Conservation (phyloP, 2,113 vertebrate genomes). For the Dipodomys merriami region DNA sequence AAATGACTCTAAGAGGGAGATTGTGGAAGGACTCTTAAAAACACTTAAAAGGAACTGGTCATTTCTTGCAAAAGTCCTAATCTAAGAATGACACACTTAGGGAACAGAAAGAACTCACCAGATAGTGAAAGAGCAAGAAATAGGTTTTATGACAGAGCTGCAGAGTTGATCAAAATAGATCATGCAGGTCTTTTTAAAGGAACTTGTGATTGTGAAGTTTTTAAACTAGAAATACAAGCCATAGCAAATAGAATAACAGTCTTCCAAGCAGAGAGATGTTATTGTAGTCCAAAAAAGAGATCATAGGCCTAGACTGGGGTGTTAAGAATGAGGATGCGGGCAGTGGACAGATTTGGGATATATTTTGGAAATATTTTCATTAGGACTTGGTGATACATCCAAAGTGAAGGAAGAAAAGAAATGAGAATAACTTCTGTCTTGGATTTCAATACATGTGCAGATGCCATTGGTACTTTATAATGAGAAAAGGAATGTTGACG, state of each 20-base stretch:
- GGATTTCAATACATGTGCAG: not conserved
- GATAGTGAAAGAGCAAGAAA: not conserved
- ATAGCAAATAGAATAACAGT: not conserved
- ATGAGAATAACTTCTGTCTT: not conserved
- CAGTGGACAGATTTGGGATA: not conserved
- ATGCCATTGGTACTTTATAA: not conserved
- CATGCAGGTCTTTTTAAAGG: not conserved
- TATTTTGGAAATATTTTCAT: conserved; percentile 35
- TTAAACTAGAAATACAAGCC: not conserved
- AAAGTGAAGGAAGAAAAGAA: not conserved
- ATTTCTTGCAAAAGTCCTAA: not conserved
- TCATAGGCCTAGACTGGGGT: not conserved
- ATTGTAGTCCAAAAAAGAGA: not conserved
- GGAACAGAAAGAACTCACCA: not conserved
- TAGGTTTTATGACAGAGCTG: not conserved
- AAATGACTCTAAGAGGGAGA: not conserved
- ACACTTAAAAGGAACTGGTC: not conserved
- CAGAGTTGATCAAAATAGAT: not conserved
- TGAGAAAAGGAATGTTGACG: not conserved
- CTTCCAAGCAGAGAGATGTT: not conserved
- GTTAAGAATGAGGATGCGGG: not conserved
- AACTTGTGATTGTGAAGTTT: not conserved
- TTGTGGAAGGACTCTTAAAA: not conserved
- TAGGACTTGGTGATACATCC: not conserved
- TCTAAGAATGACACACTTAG: not conserved